These are phyloP conservation scores for Drosophila seclusa DNA, from an alignment of 2,888 invertebrate genomes.

Conservation along the genomic window DNA sequence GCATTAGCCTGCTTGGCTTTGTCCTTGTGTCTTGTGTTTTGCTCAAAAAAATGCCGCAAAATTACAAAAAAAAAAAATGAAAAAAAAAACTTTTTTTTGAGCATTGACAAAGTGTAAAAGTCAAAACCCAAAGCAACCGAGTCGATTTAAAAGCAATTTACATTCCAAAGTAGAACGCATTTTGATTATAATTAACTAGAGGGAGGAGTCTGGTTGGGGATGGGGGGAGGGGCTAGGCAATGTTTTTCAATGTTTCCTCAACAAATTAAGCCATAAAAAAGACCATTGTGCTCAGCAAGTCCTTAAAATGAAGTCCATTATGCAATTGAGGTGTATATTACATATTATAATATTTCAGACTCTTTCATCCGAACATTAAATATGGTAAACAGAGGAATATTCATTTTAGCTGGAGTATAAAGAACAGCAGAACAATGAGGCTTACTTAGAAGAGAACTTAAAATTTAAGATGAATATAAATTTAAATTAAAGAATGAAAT, in stretches of 20 bases:
- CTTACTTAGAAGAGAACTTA: neutral
- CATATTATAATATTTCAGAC: neutral
- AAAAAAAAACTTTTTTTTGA: no score
- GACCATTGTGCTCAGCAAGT: conserved; percentile 18
- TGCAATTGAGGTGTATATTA: conserved; percentile 2
- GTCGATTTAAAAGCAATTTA: conserved; percentile 76
- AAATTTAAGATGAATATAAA: neutral
- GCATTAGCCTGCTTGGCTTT: conserved; percentile 20
- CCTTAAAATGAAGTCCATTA: conserved; percentile 1
- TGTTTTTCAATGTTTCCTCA: conserved; percentile 6
- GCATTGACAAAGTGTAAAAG: conserved; percentile 65
- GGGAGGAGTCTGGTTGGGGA: neutral
- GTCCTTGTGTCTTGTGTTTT: conserved; percentile 27
- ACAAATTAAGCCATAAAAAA: conserved; percentile 16
- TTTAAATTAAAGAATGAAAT: neutral
- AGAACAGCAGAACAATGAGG: neutral
- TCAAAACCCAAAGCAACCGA: conserved; percentile 50
- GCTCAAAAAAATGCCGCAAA: conserved; percentile 64
- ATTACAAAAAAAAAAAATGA: conserved; percentile 6
- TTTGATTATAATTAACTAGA: conserved; percentile 73
- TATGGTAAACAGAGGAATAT: neutral
- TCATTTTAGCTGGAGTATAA: neutral
- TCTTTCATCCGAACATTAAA: neutral
- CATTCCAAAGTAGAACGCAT: conserved; percentile 66
- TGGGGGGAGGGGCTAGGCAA: neutral